Evolutionary conservation across 1,140 invertebrate species (phyloP).

Genomic region (Pachyrhynchus sulphureomaculatus): DNA sequence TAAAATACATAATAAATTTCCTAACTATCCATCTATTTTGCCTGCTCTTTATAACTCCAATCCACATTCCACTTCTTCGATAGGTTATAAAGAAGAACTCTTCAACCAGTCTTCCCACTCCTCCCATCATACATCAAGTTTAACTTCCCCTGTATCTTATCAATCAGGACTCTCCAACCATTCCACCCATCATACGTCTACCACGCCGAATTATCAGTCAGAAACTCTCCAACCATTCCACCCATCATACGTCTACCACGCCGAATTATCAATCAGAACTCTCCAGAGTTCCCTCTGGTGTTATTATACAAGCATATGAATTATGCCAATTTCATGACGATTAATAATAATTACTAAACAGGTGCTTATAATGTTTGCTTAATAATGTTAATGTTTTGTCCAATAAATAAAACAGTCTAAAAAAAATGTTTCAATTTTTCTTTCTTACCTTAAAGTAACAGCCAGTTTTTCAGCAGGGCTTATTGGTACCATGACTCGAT

Average conservation of each 20-base stretch:
- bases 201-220: not conserved
- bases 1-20: too few species aligned
- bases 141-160: not conserved
- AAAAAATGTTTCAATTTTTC: not conserved
- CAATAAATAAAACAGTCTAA: too few species aligned
- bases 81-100: not conserved
- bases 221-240: not conserved
- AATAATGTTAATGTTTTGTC: not conserved
- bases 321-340: not conserved
- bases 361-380: not conserved
- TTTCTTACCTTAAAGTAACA: not conserved
- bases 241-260: not conserved
- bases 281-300: too few species aligned
- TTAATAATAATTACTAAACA: not conserved
- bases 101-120: not conserved
- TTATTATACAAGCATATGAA: too few species aligned
- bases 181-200: not conserved
- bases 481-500: not conserved
- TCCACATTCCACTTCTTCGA: too few species aligned
- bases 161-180: not conserved
- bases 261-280: not conserved
- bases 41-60: too few species aligned
- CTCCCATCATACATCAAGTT: not conserved
- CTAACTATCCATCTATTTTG: too few species aligned
- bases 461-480: not conserved